Conservation (phyloP, 2,888 invertebrate species). For the Limnephilus marmoratus region DNA sequence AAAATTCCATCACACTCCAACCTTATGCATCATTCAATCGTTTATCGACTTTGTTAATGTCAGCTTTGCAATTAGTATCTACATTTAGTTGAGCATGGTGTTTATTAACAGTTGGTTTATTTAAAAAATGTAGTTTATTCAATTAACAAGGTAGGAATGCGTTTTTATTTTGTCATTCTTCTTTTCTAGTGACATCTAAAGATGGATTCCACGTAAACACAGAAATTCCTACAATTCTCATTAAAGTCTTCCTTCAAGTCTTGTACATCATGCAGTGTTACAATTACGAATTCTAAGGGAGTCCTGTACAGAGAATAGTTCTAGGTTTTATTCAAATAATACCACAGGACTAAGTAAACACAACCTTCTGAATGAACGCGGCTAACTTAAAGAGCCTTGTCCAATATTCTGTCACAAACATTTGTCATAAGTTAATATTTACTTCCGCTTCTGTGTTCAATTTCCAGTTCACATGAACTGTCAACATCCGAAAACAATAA, state of each 20-base stretch:
- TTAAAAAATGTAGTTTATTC: background rate
- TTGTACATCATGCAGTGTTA: background rate
- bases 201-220: background rate
- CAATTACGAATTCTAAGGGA: background rate
- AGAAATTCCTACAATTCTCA: background rate
- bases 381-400: slow-evolving; percentile 15
- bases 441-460: slow-evolving; percentile 46
- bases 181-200: background rate
- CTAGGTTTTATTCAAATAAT: background rate
- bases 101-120: background rate
- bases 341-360: background rate
- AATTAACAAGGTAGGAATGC: background rate
- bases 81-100: background rate
- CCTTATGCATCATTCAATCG: background rate
- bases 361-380: slow-evolving; percentile 23
- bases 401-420: background rate
- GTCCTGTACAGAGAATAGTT: background rate
- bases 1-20: background rate
- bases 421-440: slow-evolving; percentile 44
- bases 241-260: background rate
- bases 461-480: slow-evolving; percentile 48
- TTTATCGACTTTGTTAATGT: background rate
- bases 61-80: background rate
- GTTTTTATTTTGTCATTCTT: background rate
- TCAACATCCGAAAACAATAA: slow-evolving; percentile 48